phyloP scores from a whole-genome alignment of 2,113 vertebrate species.

The Corythornis vintsioides region DNA sequence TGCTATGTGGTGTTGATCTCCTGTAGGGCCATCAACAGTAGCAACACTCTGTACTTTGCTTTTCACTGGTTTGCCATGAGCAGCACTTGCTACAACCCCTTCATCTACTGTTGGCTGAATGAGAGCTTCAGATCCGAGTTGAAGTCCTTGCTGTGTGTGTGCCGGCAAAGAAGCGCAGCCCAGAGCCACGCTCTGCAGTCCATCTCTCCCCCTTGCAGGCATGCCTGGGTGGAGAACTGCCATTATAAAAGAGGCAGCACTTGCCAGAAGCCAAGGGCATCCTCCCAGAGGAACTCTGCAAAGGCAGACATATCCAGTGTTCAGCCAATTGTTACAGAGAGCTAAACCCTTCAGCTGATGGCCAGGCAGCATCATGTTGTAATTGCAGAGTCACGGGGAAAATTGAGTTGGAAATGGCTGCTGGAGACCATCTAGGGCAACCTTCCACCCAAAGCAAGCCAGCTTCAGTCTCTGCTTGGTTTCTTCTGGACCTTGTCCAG shows the following conservation, averaged over 20 bases:
- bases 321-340: constrained; percentile 54
- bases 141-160: constrained; percentile 63
- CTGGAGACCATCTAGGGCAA: not conserved
- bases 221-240: constrained; percentile 21
- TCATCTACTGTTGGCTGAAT: constrained; percentile 84
- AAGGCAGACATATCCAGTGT: constrained; percentile 56
- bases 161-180: not conserved
- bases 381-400: not conserved
- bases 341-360: not conserved
- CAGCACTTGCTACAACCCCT: constrained; percentile 84
- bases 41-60: constrained; percentile 77
- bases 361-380: not conserved
- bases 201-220: not conserved
- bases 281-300: constrained; percentile 37
- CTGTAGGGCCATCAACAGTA: constrained; percentile 76
- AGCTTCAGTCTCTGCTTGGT: accelerated
- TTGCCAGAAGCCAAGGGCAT: not conserved
- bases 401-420: not conserved
- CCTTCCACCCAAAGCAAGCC: not conserved
- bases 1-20: constrained; percentile 80
- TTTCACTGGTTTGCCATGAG: constrained; percentile 85
- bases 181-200: constrained; percentile 40
- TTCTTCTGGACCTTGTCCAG: not conserved
- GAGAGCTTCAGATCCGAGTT: constrained; percentile 76
- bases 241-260: not conserved